Evolutionary conservation across 1,140 invertebrate genomes (phyloP).

Genomic region (Holcopasites calliopsidis): DNA sequence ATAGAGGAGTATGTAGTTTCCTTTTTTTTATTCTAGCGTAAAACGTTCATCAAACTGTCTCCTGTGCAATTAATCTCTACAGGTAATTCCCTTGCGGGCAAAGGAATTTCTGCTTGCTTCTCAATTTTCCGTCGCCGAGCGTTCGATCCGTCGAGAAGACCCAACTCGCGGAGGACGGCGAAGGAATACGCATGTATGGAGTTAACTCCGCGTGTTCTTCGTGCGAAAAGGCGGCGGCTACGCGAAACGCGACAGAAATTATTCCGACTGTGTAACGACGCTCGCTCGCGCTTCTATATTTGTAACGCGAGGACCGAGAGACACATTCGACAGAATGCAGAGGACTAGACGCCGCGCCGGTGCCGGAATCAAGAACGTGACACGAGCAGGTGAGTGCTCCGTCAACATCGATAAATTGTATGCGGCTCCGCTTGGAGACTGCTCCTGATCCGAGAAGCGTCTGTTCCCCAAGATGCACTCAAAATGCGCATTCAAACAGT

Average conservation of each 20-base stretch:
- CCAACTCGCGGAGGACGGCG: no score
- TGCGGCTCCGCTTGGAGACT: constrained; percentile 42
- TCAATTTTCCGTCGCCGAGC: not conserved
- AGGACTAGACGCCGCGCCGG: constrained; percentile 7
- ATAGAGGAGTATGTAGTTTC: no score
- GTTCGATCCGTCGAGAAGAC: not conserved
- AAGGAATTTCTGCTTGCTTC: not conserved
- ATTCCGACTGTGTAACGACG: constrained; percentile 1
- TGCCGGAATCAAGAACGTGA: constrained; percentile 54
- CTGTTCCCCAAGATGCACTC: constrained; percentile 6
- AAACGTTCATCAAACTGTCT: rapidly evolving
- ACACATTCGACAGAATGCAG: constrained; percentile 27
- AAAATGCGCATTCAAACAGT: not conserved
- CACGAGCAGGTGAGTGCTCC: constrained; percentile 62
- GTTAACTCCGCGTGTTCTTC: constrained; percentile 25
- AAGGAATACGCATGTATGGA: constrained; percentile 7
- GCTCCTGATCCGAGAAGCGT: constrained; percentile 48
- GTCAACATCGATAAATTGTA: constrained; percentile 65
- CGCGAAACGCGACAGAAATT: constrained; percentile 6
- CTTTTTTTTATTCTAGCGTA: no score
- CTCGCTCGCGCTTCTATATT: not conserved
- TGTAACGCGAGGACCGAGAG: constrained; percentile 3
- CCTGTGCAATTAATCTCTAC: not conserved
- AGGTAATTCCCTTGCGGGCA: not conserved
- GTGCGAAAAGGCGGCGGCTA: constrained; percentile 8